These are phyloP conservation scores for Mycetomoellerius zeteki DNA, from an alignment of 1,140 invertebrate species.

Conservation along the genomic window DNA sequence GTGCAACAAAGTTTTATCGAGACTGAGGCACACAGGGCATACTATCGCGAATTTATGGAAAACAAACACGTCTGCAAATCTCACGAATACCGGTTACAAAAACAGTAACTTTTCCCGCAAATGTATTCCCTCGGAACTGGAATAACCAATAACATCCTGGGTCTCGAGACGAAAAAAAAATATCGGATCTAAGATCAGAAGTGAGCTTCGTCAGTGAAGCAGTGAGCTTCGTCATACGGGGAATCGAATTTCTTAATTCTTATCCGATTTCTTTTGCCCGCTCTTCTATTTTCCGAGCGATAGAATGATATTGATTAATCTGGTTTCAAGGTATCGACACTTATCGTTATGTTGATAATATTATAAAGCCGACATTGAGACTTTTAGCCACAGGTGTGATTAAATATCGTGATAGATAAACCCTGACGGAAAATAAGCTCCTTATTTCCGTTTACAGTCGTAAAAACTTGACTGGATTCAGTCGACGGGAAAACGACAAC, in stretches of 20 bases:
- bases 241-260: neutral
- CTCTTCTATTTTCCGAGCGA: neutral
- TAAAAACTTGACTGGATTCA: conserved; percentile 5
- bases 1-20: conserved; percentile 2
- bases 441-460: neutral
- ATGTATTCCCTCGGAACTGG: neutral
- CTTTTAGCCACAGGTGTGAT: neutral
- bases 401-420: conserved; percentile 12
- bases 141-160: neutral
- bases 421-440: neutral
- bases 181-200: neutral
- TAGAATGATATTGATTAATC: conserved; percentile 17
- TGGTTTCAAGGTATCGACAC: neutral
- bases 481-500: conserved; percentile 10
- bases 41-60: conserved; percentile 19
- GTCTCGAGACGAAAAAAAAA: neutral
- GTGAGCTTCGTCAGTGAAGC: neutral
- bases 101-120: neutral
- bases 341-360: conserved; percentile 1
- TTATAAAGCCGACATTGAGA: neutral
- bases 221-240: neutral
- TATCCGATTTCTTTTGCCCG: neutral
- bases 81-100: neutral
- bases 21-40: neutral
- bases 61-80: conserved; percentile 7